Evolutionary conservation across 2,113 vertebrate species (phyloP), one percentile per base, ranked within the genome.

Genomic region (Chamaetylas fuelleborni): DNA sequence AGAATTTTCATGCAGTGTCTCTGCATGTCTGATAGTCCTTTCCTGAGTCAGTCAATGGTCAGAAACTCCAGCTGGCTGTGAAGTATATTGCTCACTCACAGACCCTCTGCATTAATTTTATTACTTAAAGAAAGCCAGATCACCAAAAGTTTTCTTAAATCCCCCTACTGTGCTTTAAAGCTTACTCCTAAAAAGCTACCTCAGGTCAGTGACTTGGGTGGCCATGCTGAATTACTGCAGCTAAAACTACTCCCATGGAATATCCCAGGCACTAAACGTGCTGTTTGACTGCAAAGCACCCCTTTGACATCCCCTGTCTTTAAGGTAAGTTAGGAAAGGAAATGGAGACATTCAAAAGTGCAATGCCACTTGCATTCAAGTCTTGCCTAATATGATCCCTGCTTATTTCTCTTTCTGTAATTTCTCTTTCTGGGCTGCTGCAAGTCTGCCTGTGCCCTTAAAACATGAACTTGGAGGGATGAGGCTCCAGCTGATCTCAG

Each of bases 41-140:
- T 85, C 8, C 2, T 4, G 10, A 65, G 8, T 22, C 57, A 26
- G 1, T 19, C 0, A 0, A 19, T 15, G 25, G 11, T 45, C 74
- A 88, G 62, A 82, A 70, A 29, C 29, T 87, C 33, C 51, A 62
- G 3, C 0, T 34, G 50, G 19, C 33, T 70, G 16, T 57, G 53
- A 84, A 62, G 29, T 58, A 11, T 25, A n/a, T 19, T 62, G 26
- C 73, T 73, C 43, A 73, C 24, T 36, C 38, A 47, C 4, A 58
- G 26, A 3, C 11, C 48, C 4, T 69, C 58, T 73, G 16, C 42
- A 54, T 58, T 82, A 33, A 23, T 64, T 82, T 56, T 80, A 20
- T 67, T 83, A 38, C 4, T 17, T 38, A 64, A 43, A 33, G n/a
- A 92, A 33, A 73, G 7, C 11, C 43, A 91, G 56, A 56, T 25